A percentile compares a stretch with the other conserved stretches of the same genome.
Conservation (phyloP, 2,888 invertebrate genomes). For the Chrysolina americana region DNA sequence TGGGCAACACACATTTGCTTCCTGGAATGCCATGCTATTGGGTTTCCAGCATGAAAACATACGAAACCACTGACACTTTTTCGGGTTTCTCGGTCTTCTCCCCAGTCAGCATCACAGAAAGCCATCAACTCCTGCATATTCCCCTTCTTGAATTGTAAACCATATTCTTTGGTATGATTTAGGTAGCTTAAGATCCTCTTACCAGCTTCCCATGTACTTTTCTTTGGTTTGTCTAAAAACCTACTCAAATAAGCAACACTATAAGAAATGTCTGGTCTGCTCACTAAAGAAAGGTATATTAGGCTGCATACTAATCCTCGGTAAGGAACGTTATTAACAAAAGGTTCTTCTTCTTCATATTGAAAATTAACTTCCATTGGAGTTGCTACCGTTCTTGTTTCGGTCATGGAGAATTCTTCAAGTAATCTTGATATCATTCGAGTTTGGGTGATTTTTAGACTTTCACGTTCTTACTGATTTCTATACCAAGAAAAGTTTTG, state of each 20-base stretch:
- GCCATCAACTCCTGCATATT: conserved; percentile 29
- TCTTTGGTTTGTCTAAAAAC: too few species aligned
- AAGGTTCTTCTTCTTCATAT: conserved; percentile 24
- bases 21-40: too few species aligned
- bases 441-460: conserved; percentile 40
- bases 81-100: too few species aligned
- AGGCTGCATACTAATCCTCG: conserved; percentile 37
- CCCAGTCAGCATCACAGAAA: too few species aligned
- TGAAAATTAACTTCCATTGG: conserved; percentile 47
- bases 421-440: conserved; percentile 40
- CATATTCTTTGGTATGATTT: too few species aligned
- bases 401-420: too few species aligned
- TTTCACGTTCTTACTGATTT: conserved; percentile 36
- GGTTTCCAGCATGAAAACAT: too few species aligned
- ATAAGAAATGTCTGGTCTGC: conserved; percentile 31
- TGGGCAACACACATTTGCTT: too few species aligned
- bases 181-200: conserved; percentile 29
- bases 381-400: conserved; percentile 34
- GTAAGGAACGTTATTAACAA: conserved; percentile 30
- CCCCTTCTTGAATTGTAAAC: conserved; percentile 32
- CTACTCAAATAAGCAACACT: conserved; percentile 28
- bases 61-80: too few species aligned
- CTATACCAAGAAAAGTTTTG: conserved; percentile 43
- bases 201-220: too few species aligned
- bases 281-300: conserved; percentile 31